Percentiles rank a stretch among this genome's conserved stretches.
Evolutionary conservation across 2,797 vertebrate genomes (phyloP).

Genomic region (Oreochromis grahami): DNA sequence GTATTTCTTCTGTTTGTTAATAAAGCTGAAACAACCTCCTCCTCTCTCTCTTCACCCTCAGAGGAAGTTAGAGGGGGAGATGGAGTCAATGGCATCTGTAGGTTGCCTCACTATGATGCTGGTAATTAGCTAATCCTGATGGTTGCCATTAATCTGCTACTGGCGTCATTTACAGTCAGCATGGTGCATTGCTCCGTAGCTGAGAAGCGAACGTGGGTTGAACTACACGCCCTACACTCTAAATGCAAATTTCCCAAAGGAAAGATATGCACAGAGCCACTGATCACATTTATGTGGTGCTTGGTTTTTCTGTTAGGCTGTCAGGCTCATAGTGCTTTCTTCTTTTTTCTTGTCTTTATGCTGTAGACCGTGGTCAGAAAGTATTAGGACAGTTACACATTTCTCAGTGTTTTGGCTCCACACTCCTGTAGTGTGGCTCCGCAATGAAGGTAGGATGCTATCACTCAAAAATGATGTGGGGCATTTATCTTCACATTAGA

Average conservation of each 20-base stretch:
- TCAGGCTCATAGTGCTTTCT: slow-evolving; percentile 5
- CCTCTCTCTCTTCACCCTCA: not conserved
- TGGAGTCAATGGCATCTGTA: slow-evolving; percentile 37
- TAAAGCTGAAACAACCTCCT: slow-evolving; percentile 23
- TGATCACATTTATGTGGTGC: slow-evolving; percentile 23
- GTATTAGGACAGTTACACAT: slow-evolving; percentile 3
- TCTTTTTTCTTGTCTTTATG: not conserved
- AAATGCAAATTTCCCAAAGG: slow-evolving; percentile 55
- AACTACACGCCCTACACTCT: slow-evolving; percentile 21
- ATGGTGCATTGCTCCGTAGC: slow-evolving; percentile 27
- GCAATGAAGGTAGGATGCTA: slow-evolving; percentile 10
- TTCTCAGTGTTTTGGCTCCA: slow-evolving; percentile 14
- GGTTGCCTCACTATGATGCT: slow-evolving; percentile 33
- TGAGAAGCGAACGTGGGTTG: slow-evolving; percentile 12
- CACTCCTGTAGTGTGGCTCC: not conserved
- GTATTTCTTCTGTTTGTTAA: slow-evolving; percentile 47
- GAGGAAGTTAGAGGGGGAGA: not conserved
- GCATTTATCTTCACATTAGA: not conserved
- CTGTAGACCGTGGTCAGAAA: not conserved
- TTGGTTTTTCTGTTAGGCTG: not conserved
- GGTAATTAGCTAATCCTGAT: slow-evolving; percentile 67
- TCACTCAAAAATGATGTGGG: not conserved
- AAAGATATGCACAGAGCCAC: slow-evolving; percentile 13
- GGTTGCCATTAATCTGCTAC: slow-evolving; percentile 58
- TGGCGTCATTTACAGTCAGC: slow-evolving; percentile 49